A percentile compares a stretch with the other conserved stretches of the same genome.
phyloP scores from a whole-genome alignment of 2,113 vertebrate species.

The Zingel zingel region DNA sequence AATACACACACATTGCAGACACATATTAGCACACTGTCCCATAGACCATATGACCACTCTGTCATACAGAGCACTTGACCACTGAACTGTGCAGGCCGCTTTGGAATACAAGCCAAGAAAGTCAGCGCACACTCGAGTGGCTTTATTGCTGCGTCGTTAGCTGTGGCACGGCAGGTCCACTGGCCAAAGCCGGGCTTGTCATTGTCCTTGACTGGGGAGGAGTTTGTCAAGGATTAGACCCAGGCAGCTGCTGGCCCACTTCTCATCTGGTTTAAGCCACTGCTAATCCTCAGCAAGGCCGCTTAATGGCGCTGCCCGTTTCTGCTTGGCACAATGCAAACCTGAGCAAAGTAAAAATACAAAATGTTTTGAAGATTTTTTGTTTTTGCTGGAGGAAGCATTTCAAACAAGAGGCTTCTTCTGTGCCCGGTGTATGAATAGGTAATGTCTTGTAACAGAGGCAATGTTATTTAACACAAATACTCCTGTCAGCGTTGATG shows the following conservation, averaged over 20 bases:
- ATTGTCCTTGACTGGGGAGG: constrained; percentile 74
- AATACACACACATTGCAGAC: background rate
- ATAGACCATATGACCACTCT: constrained; percentile 1
- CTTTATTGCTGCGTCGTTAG: constrained; percentile 49
- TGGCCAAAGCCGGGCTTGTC: constrained; percentile 57
- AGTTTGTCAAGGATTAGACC: constrained; percentile 70
- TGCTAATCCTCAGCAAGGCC: constrained; percentile 66
- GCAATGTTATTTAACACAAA: constrained; percentile 64
- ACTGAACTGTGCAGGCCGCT: constrained; percentile 42
- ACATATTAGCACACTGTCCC: constrained; percentile 15
- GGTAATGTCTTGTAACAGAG: constrained; percentile 62
- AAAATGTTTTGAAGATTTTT: constrained; percentile 10
- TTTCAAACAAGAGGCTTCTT: constrained; percentile 49
- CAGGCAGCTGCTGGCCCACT: constrained; percentile 57
- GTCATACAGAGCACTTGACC: constrained; percentile 29
- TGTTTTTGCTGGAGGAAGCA: constrained; percentile 23
- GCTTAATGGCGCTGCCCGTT: constrained; percentile 25
- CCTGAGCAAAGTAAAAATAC: constrained; percentile 4
- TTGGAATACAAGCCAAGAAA: constrained; percentile 49
- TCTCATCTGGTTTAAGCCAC: constrained; percentile 54
- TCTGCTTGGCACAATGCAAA: constrained; percentile 32
- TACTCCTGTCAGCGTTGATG: constrained; percentile 56
- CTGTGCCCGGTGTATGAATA: constrained; percentile 51
- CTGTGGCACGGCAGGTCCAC: constrained; percentile 31
- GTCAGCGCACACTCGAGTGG: constrained; percentile 47